Evolutionary conservation across 2,888 invertebrate genomes (phyloP), one percentile per base, ranked within the genome.

Genomic region (Rhingia campestris): DNA sequence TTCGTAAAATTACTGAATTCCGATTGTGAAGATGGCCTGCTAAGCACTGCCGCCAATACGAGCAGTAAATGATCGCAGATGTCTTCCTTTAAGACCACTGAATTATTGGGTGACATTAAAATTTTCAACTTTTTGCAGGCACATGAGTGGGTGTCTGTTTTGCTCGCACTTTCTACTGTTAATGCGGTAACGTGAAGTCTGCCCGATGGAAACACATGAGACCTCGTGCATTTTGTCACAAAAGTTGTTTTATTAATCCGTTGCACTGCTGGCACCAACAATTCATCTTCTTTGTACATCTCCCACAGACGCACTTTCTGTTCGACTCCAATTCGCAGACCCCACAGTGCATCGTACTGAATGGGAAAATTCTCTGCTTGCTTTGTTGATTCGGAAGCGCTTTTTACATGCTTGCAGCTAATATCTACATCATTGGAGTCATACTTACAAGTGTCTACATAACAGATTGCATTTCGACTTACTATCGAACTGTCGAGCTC

Each of bases 21-120:
- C 0, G 87, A 86, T 56, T 89, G 89, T 9, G 88, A 87, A 3
- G 88, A 86, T 0, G 88, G 87, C 2, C 88, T 88, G 66, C 89
- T 91, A 0, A 91, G 85, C 14, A 91, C 88, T 0, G 89, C 91
- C 0, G 90, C 90, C 3, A 91, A 74, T 5, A 91, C 87, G 4
- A 91, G 84, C 47, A 91, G 66, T 73, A 91, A 76, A 87, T 91
- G 91, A 80, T 91, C 91, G 82, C 91, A 91, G n/a, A 90, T 88
- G 79, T 91, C 90, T 43, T 90, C 90, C 81, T 90, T 89, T 87
- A 91, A 87, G 1, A 89, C 88, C 4, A 91, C 88, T 0, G 90
- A 90, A 39, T 90, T 90, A 43, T 90, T 90, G 0, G 90, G 88
- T 47, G 90, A 90, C n/a, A 91, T 87, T 6, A 90, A 88, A 6